Evolutionary conservation across 2,113 vertebrate genomes (phyloP), one percentile per base, ranked within the genome.

Genomic region (Odontesthes bonariensis): DNA sequence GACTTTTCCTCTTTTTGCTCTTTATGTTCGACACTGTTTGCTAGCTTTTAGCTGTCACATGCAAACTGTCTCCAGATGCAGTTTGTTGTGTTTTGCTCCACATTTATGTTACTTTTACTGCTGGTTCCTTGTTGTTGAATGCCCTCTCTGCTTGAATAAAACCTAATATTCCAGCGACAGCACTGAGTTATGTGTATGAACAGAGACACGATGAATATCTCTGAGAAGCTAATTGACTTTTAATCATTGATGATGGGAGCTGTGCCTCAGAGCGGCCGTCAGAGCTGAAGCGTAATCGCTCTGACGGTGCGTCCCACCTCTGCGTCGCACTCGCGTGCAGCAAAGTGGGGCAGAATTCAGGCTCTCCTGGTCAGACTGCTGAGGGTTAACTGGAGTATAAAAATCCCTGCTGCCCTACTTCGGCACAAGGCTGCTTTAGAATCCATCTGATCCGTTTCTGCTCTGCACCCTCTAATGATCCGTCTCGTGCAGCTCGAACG

Each of bases 331-430:
- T 70, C 0, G 51, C 40, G 49, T 84, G 77, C 59, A 8, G 79
- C 7, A 73, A 83, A 90, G 63, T 80, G 77, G 86, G 76, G 22
- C 78, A 78, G 40, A 22, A 59, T n/a, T 31, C 62, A 12, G 47
- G 23, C 19, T 66, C 51, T 82, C 71, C 40, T 52, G 2, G 69
- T 62, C 40, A 4, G 42, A 11, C 74, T 75, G 69, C 23, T 5
- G 35, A 49, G 73, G 58, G 89, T 84, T 84, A 86, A 90, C 78
- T 88, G 85, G 87, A 84, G 86, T 87, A 87, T 87, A 77, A 84
- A 84, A 86, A 85, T 86, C 78, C 76, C 54, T 5, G 9, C 58
- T 87, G 89, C 53, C 86, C 86, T 86, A 88, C 72, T 90, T 88
- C 77, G 47, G 1, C 55, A 63, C 0, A 27, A 79, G 59, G 79